phyloP scores from a whole-genome alignment of 2,888 invertebrate species.

The Orgyia antiqua region DNA sequence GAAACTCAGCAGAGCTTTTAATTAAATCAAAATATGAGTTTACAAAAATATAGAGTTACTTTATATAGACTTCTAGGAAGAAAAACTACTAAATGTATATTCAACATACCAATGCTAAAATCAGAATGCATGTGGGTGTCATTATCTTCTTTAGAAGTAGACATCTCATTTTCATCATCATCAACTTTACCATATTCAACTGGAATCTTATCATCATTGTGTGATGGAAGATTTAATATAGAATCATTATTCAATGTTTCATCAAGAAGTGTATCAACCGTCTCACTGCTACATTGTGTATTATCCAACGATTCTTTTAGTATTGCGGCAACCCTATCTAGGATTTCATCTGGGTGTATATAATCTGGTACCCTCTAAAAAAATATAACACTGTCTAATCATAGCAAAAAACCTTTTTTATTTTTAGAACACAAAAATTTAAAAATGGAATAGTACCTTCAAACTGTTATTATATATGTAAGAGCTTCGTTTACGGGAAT shows the following conservation, averaged over 20 bases:
- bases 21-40: too few species aligned
- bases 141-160: neutral
- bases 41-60: too few species aligned
- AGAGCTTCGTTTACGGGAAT: too few species aligned
- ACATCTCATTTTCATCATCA: neutral
- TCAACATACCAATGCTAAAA: too few species aligned
- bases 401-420: too few species aligned
- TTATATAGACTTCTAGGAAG: too few species aligned
- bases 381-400: neutral
- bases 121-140: too few species aligned
- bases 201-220: neutral
- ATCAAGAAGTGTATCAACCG: neutral
- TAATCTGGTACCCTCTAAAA: conserved; percentile 6
- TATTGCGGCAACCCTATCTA: conserved; percentile 2
- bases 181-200: conserved; percentile 1
- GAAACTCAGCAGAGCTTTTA: too few species aligned
- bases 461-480: too few species aligned
- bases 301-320: conserved; percentile 1
- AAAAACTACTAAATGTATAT: too few species aligned
- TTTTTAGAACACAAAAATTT: too few species aligned
- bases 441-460: too few species aligned
- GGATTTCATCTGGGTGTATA: conserved; percentile 4
- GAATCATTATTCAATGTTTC: neutral
- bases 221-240: neutral
- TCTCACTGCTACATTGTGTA: neutral